Percentiles rank a stretch among this genome's conserved stretches.
phyloP scores from a whole-genome alignment of 2,797 vertebrate species.

The Protonibea diacanthus region DNA sequence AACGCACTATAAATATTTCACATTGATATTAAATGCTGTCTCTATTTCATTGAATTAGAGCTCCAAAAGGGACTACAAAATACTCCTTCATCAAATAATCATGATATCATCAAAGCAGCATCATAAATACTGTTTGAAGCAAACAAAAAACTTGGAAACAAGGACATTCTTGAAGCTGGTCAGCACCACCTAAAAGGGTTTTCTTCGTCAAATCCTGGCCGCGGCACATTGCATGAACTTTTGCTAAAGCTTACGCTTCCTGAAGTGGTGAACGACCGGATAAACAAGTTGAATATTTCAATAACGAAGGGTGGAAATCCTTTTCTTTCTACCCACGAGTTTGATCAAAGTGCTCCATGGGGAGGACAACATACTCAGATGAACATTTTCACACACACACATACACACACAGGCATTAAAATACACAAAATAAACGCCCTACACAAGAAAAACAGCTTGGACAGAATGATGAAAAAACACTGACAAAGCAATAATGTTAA shows the following conservation, averaged over 20 bases:
- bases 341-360: slow-evolving; percentile 76
- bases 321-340: slow-evolving; percentile 49
- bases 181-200: slow-evolving; percentile 30
- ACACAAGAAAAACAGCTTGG: slow-evolving; percentile 15
- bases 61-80: slow-evolving; percentile 76
- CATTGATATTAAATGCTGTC: slow-evolving; percentile 77
- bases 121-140: slow-evolving; percentile 63
- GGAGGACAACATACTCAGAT: slow-evolving; percentile 50
- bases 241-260: slow-evolving; percentile 19
- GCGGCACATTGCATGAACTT: slow-evolving; percentile 30
- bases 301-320: slow-evolving; percentile 48
- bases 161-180: slow-evolving; percentile 61
- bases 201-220: slow-evolving; percentile 25
- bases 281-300: slow-evolving; percentile 73
- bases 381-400: slow-evolving; percentile 27
- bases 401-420: slow-evolving; percentile 24
- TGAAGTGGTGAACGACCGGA: slow-evolving; percentile 44
- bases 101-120: slow-evolving; percentile 70
- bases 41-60: slow-evolving; percentile 72
- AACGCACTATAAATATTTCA: slow-evolving; percentile 78
- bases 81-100: slow-evolving; percentile 73
- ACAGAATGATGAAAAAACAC: slow-evolving; percentile 26
- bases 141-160: slow-evolving; percentile 54
- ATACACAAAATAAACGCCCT: slow-evolving; percentile 56
- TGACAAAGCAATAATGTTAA: slow-evolving; percentile 30